Evolutionary conservation across 1,140 invertebrate genomes (phyloP), one percentile per base, ranked within the genome.

Genomic region (Mactra quadrangularis): DNA sequence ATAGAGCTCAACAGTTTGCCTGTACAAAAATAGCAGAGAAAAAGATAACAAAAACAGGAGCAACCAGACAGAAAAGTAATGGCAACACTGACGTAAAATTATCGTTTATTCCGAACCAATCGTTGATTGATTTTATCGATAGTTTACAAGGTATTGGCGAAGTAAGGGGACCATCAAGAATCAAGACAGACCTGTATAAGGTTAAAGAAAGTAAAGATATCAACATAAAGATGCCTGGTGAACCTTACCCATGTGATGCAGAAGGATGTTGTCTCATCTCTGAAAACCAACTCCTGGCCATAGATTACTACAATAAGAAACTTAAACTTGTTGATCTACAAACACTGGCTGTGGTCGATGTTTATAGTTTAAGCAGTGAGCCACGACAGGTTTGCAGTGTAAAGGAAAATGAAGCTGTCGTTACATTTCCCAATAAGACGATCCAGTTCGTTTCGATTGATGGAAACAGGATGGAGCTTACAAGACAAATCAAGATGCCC

Each of bases 391-490:
- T 71, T 17, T 71, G 66, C 31, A 45, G 66, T 52, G 31, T 25
- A 29, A 35, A 27, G n/a, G 33, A 29, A 13, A 22, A 71, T 6
- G 66, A 71, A 35, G 66, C 50, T 11, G 66, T 22, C 9, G 66
- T 71, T n/a, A 71, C 25, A 1, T 35, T 71, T 15, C 6, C 0
- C 6, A 22, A 13, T 0, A 47, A 29, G 9, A 33, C 19, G 13
- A 71, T 71, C 25, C 66, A 71, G 50, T 53, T 71, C 33, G 45
- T n/a, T n/a, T n/a, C n/a, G n/a, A n/a, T n/a, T n/a, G n/a, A n/a
- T n/a, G n/a, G n/a, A n/a, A n/a, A n/a, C n/a, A n/a, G n/a, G n/a
- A n/a, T n/a, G n/a, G n/a, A n/a, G n/a, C n/a, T n/a, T n/a, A n/a
- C n/a, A n/a, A 50, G 19, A 50, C 66, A 9, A 11, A 50, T 17